Base-by-base conservation (phyloP, 2,888 invertebrate species). In the Cerastoderma edule region DNA sequence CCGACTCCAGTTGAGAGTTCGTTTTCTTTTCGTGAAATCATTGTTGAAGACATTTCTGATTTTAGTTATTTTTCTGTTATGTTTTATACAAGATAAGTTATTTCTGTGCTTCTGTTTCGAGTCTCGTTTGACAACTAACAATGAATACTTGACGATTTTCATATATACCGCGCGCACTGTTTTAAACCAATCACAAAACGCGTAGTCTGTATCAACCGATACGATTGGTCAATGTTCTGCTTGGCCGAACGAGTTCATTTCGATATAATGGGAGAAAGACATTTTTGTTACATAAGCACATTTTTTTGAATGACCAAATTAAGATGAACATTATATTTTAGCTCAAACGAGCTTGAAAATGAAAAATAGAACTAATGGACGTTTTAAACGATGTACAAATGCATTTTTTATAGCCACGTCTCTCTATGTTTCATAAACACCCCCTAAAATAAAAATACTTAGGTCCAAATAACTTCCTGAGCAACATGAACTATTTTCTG, bases 1-100 rank as follows among this genome's bases (percentile, higher is more conserved):
- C 81, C 78, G 27, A 87, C 53, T 44, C 83, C 78, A 63, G 78
- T 67, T 48, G 83, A 70, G 44, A 88, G 35, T 32, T 87, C 85
- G 66, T 79, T 80, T 48, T 83, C 80, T 80, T 77, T 85, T 76
- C 67, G 74, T 71, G 76, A 67, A 66, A 74, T 72, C 33, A 74
- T 78, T 65, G 80, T 78, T 32, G 87, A 86, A 72, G 78, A 68
- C 81, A 81, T 81, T 32, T 68, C 72, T 4, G 24, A 32, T 22
- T 1, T 3, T n/a, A 50, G 2, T 50, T 1, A n/a, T 50, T 22
- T 10, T 50, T n/a, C n/a, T n/a, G n/a, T n/a, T n/a, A n/a, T n/a
- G n/a, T n/a, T n/a, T n/a, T n/a, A n/a, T n/a, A n/a, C n/a, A n/a
- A n/a, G n/a, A n/a, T n/a, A n/a, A n/a, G n/a, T n/a, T n/a, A n/a